These are phyloP conservation scores for Catocala nupta DNA, from an alignment of 2,888 invertebrate species.

Conservation along the genomic window DNA sequence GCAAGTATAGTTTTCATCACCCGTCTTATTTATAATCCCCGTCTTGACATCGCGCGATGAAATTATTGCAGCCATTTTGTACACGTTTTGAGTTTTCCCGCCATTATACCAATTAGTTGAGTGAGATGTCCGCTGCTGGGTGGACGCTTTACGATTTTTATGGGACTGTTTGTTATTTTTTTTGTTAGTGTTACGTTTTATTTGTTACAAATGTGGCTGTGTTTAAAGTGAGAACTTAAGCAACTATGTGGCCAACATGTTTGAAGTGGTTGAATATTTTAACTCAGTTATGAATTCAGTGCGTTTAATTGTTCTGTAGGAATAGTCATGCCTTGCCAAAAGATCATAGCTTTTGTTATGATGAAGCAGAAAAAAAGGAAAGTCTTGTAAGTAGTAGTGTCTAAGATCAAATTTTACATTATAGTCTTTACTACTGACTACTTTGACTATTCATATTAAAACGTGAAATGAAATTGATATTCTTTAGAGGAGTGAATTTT, in stretches of 20 bases:
- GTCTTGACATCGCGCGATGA: constrained; percentile 77
- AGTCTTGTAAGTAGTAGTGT: too few relatives aligned
- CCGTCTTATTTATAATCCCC: constrained; percentile 80
- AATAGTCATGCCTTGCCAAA: too few relatives aligned
- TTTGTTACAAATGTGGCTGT: constrained; percentile 44
- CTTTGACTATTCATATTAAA: too few relatives aligned
- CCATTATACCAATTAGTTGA: constrained; percentile 86
- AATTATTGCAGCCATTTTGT: constrained; percentile 81
- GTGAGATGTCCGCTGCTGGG: constrained; percentile 82
- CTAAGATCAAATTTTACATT: too few relatives aligned
- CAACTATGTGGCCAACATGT: background rate
- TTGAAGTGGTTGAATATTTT: background rate
- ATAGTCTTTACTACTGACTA: too few relatives aligned
- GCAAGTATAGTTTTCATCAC: constrained; percentile 83
- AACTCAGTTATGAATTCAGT: too few relatives aligned
- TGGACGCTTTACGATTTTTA: constrained; percentile 78
- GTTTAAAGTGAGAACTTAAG: constrained; percentile 26
- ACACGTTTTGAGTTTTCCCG: constrained; percentile 77
- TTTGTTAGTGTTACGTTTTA: constrained; percentile 46
- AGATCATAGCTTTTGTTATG: too few relatives aligned
- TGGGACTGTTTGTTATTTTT: constrained; percentile 67
- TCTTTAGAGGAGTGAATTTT: too few relatives aligned
- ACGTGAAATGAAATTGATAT: too few relatives aligned
- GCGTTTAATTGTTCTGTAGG: too few relatives aligned
- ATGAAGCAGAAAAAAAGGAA: too few relatives aligned